A percentile compares a stretch with the other conserved stretches of the same genome.
Conservation (phyloP, 1,140 invertebrate species). For the Physella acuta region DNA sequence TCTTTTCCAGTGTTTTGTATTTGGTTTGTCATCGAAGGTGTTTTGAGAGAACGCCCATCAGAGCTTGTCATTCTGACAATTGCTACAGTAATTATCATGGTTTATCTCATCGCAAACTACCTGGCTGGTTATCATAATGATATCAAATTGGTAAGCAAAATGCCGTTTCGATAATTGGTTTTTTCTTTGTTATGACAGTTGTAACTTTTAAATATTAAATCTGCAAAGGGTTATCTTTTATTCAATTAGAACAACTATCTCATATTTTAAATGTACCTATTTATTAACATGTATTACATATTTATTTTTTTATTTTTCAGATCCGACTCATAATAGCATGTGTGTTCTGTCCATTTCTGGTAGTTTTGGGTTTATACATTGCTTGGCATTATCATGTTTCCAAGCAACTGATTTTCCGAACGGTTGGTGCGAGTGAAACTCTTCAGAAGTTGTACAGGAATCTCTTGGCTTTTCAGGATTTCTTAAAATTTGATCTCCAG, state of each 20-base stretch:
- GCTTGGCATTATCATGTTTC: background rate
- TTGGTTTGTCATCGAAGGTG: conserved; percentile 18
- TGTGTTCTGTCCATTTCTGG: background rate
- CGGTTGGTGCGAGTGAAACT: conserved; percentile 7
- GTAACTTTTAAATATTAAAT: background rate
- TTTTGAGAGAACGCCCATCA: conserved; percentile 18
- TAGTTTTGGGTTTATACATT: background rate
- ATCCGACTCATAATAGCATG: conserved; percentile 6
- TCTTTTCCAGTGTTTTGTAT: conserved; percentile 4
- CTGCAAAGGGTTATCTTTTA: background rate
- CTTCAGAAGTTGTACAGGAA: conserved; percentile 8
- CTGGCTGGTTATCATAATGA: background rate
- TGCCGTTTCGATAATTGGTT: too few relatives aligned
- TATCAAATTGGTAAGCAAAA: conserved; percentile 18
- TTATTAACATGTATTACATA: background rate
- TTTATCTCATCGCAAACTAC: conserved; percentile 22
- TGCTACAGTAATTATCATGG: conserved; percentile 13
- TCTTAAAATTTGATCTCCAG: conserved; percentile 22
- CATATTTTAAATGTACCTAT: background rate
- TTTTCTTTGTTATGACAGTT: too few relatives aligned
- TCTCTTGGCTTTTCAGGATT: conserved; percentile 13
- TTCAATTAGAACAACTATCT: background rate
- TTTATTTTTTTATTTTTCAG: background rate
- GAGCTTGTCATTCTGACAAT: conserved; percentile 14
- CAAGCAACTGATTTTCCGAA: conserved; percentile 2